Percentiles rank a stretch among this genome's conserved stretches.
Evolutionary conservation across 2,888 invertebrate species (phyloP).

Genomic region (Drosophila pseudotakahashii): DNA sequence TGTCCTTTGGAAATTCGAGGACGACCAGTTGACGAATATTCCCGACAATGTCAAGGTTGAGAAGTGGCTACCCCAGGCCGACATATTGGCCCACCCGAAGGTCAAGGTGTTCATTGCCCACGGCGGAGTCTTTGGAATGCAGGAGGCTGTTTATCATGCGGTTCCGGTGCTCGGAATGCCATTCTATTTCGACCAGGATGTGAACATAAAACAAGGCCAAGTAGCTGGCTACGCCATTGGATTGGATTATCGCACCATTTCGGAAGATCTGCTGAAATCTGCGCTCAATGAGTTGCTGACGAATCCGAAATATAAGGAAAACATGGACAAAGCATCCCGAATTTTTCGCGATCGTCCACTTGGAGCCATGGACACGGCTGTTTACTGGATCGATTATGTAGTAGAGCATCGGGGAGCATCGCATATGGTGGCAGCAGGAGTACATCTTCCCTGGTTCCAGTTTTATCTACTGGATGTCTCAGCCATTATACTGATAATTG

Average conservation of each 20-base stretch:
- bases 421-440: conserved; percentile 74
- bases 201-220: conserved; percentile 82
- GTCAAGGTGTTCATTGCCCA: conserved; percentile 85
- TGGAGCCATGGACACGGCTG: conserved; percentile 79
- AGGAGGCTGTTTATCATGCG: conserved; percentile 83
- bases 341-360: conserved; percentile 81
- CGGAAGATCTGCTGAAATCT: conserved; percentile 64
- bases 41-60: conserved; percentile 84
- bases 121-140: conserved; percentile 84
- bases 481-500: neutral
- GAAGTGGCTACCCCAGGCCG: conserved; percentile 86
- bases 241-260: conserved; percentile 79
- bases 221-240: conserved; percentile 80
- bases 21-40: conserved; percentile 80
- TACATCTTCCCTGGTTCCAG: conserved; percentile 80
- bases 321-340: conserved; percentile 66
- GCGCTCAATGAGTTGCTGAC: conserved; percentile 80
- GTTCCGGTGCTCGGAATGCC: conserved; percentile 85
- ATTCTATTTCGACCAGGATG: conserved; percentile 84
- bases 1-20: conserved; percentile 85
- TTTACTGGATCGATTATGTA: conserved; percentile 84
- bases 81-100: conserved; percentile 85
- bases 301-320: conserved; percentile 80
- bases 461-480: conserved; percentile 49
- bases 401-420: conserved; percentile 82